Conservation (phyloP, 2,113 vertebrate species). For the Microtus ochrogaster region DNA sequence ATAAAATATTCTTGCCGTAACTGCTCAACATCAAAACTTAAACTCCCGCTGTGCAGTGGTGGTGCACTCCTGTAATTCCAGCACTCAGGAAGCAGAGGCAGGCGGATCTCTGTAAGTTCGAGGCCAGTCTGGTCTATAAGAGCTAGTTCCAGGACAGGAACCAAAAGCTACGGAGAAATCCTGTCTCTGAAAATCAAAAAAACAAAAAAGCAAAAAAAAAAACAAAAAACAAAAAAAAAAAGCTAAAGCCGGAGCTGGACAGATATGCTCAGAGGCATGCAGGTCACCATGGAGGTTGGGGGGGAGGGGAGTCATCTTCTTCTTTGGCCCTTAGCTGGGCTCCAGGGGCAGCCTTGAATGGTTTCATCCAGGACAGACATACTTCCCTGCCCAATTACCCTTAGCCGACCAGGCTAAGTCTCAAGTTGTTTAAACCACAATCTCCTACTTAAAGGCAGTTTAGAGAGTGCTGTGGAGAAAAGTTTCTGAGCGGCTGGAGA, state of each 20-base stretch:
- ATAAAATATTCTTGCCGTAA: not conserved
- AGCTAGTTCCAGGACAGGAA: too few relatives aligned
- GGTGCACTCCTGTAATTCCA: too few relatives aligned
- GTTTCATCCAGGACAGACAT: not conserved
- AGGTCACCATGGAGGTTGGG: accelerated
- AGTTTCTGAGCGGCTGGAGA: not conserved
- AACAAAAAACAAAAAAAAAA: too few relatives aligned
- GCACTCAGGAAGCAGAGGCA: too few relatives aligned
- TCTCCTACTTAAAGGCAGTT: not conserved
- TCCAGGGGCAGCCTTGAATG: too few relatives aligned
- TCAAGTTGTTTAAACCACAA: not conserved
- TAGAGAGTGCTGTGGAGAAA: not conserved
- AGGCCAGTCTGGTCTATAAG: too few relatives aligned
- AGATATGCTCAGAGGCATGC: not conserved
- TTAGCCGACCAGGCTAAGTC: not conserved
- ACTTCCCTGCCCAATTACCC: not conserved
- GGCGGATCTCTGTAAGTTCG: too few relatives aligned
- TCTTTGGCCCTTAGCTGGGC: not conserved
- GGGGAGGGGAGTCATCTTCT: not conserved
- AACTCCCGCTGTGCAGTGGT: not conserved
- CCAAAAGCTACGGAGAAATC: too few relatives aligned
- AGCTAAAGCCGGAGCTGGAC: not conserved
- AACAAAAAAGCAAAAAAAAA: too few relatives aligned
- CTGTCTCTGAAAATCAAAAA: too few relatives aligned
- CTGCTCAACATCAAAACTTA: not conserved